phyloP scores from a whole-genome alignment of 2,113 vertebrate genomes.

The Poicephalus meyeri region DNA sequence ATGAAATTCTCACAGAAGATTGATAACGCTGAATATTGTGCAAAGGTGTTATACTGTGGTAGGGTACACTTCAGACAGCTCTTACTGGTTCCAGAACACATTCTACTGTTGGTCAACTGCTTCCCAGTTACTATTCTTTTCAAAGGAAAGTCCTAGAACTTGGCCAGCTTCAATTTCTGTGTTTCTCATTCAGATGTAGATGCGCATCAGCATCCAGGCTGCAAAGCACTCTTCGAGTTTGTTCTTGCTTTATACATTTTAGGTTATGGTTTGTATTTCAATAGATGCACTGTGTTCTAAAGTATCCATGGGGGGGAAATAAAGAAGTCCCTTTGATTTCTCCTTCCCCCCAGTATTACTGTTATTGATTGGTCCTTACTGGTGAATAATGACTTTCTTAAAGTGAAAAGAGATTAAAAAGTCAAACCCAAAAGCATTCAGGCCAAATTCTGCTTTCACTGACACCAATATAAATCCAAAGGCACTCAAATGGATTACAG shows the following conservation, averaged over 20 bases:
- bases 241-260: not conserved
- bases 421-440: slow-evolving; percentile 19
- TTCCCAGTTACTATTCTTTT: not conserved
- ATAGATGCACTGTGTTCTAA: not conserved
- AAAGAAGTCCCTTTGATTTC: slow-evolving; percentile 32
- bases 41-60: not conserved
- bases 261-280: not conserved
- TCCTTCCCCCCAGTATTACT: slow-evolving; percentile 3
- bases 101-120: not conserved
- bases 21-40: not conserved
- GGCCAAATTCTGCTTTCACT: not conserved
- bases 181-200: slow-evolving; percentile 7
- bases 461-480: not conserved
- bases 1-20: not conserved
- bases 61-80: not conserved
- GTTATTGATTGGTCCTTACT: slow-evolving; percentile 41
- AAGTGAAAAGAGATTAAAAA: not conserved
- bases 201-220: not conserved
- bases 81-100: not conserved
- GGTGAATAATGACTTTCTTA: slow-evolving; percentile 39
- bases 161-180: not conserved
- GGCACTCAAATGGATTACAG: not conserved
- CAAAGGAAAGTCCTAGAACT: not conserved
- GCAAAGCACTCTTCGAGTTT: slow-evolving; percentile 25
- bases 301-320: not conserved